Percentiles rank a stretch among this genome's conserved stretches.
phyloP scores from a whole-genome alignment of 2,888 invertebrate genomes.

The Chorisops tibialis region DNA sequence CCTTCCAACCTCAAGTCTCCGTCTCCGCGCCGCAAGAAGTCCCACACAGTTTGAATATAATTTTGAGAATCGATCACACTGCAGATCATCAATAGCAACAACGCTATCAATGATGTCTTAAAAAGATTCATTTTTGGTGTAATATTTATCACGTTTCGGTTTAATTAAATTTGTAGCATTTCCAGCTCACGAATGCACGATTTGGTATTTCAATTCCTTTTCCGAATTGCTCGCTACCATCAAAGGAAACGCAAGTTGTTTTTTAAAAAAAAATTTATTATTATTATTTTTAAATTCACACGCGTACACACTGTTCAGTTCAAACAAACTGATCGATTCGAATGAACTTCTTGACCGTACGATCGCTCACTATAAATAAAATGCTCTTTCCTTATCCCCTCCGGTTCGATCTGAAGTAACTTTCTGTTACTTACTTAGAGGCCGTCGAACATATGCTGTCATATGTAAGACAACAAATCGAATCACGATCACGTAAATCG shows the following conservation, averaged over 20 bases:
- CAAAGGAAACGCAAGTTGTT: neutral
- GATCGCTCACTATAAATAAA: conserved; percentile 12
- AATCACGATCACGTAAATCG: neutral
- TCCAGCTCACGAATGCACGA: neutral
- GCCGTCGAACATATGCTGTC: neutral
- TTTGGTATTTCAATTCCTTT: neutral
- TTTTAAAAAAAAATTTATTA: neutral
- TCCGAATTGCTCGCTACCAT: neutral
- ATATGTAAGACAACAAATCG: neutral
- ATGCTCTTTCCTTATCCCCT: neutral
- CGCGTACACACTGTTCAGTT: neutral
- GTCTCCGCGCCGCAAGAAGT: conserved; percentile 28
- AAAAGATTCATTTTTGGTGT: neutral
- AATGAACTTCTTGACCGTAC: conserved; percentile 6
- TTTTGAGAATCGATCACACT: conserved; percentile 21
- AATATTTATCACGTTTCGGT: neutral
- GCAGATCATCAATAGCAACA: neutral
- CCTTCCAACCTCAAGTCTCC: conserved; percentile 23
- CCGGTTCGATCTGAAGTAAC: neutral
- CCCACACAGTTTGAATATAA: conserved; percentile 17
- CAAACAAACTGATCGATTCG: conserved; percentile 4
- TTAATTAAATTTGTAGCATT: neutral
- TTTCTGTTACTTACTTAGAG: conserved; percentile 1
- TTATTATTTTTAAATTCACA: neutral
- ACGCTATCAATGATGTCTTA: neutral